Base-by-base conservation (phyloP, 1,140 invertebrate species). In the Psilanteris sp. region DNA sequence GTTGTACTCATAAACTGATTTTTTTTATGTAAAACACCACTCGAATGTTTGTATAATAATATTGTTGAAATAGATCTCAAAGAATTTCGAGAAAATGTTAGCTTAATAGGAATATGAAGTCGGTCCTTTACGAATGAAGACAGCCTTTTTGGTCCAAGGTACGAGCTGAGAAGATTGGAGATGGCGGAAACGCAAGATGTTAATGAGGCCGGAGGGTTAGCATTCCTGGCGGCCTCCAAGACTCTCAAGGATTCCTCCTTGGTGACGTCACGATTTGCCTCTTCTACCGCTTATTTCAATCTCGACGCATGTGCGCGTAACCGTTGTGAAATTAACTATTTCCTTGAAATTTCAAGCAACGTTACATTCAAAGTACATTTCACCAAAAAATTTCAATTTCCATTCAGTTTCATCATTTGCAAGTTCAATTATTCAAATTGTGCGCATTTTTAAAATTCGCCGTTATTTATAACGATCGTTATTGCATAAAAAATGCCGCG, bases 151-250 rank as follows among this genome's bases (percentile, higher is more conserved):
- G 62, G 61, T 32, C 41, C 57, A 66, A 64, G 52, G 55, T 57
- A 75, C 73, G 57, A 59, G 71, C 73, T 62, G 75, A 77, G 79
- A 77, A 82, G 75, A 80, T 77, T 74, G 79, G 75, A 81, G 81
- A 71, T 81, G 81, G 83, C 79, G 80, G 75, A 85, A 84, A 84
- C 81, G 85, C 80, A 85, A 87, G 87, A 89, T 88, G 87, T 88
- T 89, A 89, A 89, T 89, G 87, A 88, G 87, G 83, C 80, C 79
- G 84, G 80, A 88, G 86, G 85, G 82, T 88, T 89, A 75, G 85
- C 82, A 89, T 89, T 89, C 87, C 81, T 87, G 50, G 84, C 84
- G 81, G 81, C 80, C 82, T 85, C 81, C 82, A 83, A 87, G 84
- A 87, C 85, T 87, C 81, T 82, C 85, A 85, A 88, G 87, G 87